Percentiles rank a stretch among this genome's conserved stretches.
Conservation (phyloP, 2,113 vertebrate genomes). For the Oxygymnocypris stewartii region DNA sequence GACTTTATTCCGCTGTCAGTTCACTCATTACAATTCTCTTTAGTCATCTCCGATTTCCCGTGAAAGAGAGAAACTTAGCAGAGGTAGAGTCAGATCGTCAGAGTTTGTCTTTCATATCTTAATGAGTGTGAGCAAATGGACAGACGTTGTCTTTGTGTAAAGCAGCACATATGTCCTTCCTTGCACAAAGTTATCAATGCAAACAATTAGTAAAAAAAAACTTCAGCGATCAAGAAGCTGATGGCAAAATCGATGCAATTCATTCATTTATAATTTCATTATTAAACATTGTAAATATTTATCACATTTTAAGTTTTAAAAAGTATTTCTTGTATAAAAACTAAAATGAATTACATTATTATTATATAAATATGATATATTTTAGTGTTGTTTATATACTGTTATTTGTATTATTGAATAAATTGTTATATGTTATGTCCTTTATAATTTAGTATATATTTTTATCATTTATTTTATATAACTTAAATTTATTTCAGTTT, state of each 20-base stretch:
- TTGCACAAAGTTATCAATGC: neutral
- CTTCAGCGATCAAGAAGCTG: neutral
- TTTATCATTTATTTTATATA: too few species aligned
- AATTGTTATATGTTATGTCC: too few species aligned
- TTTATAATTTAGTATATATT: too few species aligned
- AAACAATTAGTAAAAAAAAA: neutral
- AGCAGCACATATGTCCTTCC: neutral
- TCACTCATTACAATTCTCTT: constrained; percentile 35
- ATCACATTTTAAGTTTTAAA: too few species aligned
- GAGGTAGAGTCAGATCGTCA: neutral
- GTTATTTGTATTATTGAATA: too few species aligned
- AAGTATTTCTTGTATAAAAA: too few species aligned
- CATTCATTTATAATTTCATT: too few species aligned
- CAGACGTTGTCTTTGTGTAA: neutral
- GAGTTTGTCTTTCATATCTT: neutral
- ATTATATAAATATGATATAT: too few species aligned
- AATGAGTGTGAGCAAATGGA: neutral
- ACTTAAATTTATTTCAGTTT: neutral
- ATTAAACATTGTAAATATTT: too few species aligned
- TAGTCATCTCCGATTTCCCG: constrained; percentile 14
- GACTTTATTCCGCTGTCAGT: neutral
- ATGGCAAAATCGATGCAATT: neutral
- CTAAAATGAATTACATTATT: too few species aligned
- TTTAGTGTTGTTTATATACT: too few species aligned
- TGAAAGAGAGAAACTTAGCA: neutral